These are phyloP conservation scores for Dinocampus coccinellae DNA, from an alignment of 2,888 invertebrate genomes.

Conservation along the genomic window DNA sequence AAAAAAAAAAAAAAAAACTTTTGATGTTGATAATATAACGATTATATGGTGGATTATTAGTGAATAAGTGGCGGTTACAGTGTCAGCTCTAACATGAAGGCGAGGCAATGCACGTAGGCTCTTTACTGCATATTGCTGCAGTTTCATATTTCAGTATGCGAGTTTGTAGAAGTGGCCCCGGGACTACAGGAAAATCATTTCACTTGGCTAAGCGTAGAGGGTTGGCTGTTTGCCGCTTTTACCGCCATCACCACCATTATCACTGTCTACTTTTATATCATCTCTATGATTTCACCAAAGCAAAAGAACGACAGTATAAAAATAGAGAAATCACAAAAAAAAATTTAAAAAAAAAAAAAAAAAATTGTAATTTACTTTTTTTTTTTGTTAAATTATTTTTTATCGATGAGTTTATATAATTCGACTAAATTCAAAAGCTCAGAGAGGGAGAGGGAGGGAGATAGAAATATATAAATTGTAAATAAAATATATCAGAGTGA, in stretches of 20 bases:
- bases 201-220: constrained; percentile 8
- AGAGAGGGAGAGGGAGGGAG: too few relatives aligned
- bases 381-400: too few relatives aligned
- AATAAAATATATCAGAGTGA: too few relatives aligned
- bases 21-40: background rate
- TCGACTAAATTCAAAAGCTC: too few relatives aligned
- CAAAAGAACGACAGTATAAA: background rate
- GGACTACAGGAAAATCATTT: constrained; percentile 34
- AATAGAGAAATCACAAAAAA: background rate
- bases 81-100: constrained; percentile 43
- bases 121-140: constrained; percentile 56
- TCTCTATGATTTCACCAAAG: constrained; percentile 8
- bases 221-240: background rate
- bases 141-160: constrained; percentile 51
- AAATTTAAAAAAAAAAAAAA: background rate
- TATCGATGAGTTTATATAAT: too few relatives aligned
- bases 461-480: too few relatives aligned
- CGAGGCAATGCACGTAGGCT: constrained; percentile 43
- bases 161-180: constrained; percentile 30
- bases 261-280: background rate
- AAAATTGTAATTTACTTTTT: too few relatives aligned
- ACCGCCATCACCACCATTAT: background rate
- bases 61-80: constrained; percentile 30
- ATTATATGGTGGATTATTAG: constrained; percentile 48
- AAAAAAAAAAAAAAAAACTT: background rate